phyloP scores from a whole-genome alignment of 2,888 invertebrate genomes.

The Crioceris asparagi region DNA sequence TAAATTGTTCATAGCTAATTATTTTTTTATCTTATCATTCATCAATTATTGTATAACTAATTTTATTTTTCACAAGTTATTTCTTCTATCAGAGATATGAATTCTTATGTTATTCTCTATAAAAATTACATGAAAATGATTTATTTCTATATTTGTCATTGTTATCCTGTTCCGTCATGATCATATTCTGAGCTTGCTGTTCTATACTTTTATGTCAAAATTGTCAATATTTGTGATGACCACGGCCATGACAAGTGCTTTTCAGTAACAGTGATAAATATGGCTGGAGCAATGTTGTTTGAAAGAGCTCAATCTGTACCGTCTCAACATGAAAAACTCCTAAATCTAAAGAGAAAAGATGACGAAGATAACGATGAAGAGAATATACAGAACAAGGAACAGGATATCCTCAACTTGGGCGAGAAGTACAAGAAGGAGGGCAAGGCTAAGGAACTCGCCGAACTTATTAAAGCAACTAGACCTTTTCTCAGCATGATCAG shows the following conservation, averaged over 20 bases:
- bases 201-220: no score
- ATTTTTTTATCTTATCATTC: no score
- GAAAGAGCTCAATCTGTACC: conserved; percentile 72
- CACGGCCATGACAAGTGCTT: conserved; percentile 37
- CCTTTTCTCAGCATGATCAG: conserved; percentile 92
- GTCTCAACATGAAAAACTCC: conserved; percentile 64
- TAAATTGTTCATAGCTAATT: no score
- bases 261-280: conserved; percentile 41
- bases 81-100: no score
- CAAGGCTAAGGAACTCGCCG: conserved; percentile 84
- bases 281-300: conserved; percentile 87
- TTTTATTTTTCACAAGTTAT: no score
- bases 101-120: no score
- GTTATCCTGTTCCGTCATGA: no score
- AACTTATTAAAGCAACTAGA: conserved; percentile 87
- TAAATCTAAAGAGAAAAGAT: conserved; percentile 69
- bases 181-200: no score
- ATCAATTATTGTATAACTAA: no score
- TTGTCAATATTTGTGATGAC: conserved; percentile 3
- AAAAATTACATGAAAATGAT: no score
- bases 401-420: conserved; percentile 86
- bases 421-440: conserved; percentile 86
- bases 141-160: no score
- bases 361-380: conserved; percentile 79
- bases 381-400: conserved; percentile 83